These are phyloP conservation scores for Pollenia griseotomentosa DNA, from an alignment of 2,888 invertebrate genomes.

Conservation along the genomic window DNA sequence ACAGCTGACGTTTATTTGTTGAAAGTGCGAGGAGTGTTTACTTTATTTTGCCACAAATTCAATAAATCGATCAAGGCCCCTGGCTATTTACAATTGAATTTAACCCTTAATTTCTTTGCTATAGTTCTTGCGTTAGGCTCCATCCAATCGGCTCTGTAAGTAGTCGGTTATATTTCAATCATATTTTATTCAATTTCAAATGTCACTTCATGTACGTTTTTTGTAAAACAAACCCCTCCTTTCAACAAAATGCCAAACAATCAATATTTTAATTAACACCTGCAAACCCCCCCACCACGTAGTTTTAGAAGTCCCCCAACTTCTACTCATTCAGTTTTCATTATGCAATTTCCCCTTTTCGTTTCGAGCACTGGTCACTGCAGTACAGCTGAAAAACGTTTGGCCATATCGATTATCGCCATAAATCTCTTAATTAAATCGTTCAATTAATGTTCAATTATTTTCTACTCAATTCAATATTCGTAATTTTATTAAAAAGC, in stretches of 20 bases:
- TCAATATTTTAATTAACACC: constrained; percentile 68
- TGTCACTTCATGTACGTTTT: constrained; percentile 32
- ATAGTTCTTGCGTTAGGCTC: not conserved
- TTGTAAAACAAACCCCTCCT: constrained; percentile 50
- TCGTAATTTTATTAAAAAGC: constrained; percentile 64
- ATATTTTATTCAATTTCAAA: constrained; percentile 36
- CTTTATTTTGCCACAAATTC: constrained; percentile 12
- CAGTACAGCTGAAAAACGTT: constrained; percentile 62
- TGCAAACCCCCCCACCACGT: constrained; percentile 57
- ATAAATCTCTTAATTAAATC: constrained; percentile 71
- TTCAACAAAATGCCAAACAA: constrained; percentile 49
- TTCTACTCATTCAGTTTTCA: not conserved
- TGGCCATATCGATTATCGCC: constrained; percentile 64
- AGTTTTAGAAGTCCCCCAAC: not conserved
- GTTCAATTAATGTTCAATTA: constrained; percentile 64
- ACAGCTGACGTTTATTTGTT: constrained; percentile 56
- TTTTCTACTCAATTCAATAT: constrained; percentile 55
- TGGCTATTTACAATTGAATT: constrained; percentile 4
- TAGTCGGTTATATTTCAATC: constrained; percentile 37
- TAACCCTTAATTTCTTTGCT: constrained; percentile 16
- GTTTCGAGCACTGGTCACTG: not conserved
- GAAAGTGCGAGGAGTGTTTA: constrained; percentile 14
- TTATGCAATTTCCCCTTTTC: constrained; percentile 3
- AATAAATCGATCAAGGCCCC: not conserved
- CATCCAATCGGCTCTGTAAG: constrained; percentile 5